Conservation (phyloP, 2,888 invertebrate genomes). For the Alsophila aescularia region DNA sequence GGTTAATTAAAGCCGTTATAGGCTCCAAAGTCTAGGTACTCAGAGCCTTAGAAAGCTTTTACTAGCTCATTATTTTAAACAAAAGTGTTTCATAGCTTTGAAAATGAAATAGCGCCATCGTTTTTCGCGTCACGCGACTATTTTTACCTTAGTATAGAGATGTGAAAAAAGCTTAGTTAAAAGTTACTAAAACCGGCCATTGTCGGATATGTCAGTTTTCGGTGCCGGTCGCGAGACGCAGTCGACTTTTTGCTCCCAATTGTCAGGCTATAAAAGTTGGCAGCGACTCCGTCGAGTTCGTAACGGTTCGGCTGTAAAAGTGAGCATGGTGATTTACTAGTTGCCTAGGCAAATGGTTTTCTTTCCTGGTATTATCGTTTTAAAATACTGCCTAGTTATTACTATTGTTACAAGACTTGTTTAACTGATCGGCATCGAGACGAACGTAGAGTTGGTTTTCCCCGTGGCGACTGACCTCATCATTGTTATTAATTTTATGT, state of each 20-base stretch:
- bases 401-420: not conserved
- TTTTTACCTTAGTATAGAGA: not conserved
- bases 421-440: not conserved
- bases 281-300: constrained; percentile 30
- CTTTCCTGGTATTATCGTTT: not conserved
- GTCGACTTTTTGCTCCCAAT: constrained; percentile 41
- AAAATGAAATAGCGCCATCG: no score
- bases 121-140: not conserved
- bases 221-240: constrained; percentile 28
- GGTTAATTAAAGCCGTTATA: not conserved
- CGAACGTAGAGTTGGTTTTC: not conserved
- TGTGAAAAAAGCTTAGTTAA: constrained; percentile 5
- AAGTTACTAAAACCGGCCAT: constrained; percentile 9
- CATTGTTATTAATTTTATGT: not conserved
- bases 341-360: not conserved
- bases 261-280: constrained; percentile 45
- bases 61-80: no score
- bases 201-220: constrained; percentile 47
- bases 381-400: no score
- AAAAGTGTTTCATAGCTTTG: no score
- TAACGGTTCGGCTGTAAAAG: constrained; percentile 35
- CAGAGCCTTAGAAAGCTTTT: no score
- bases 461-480: not conserved
- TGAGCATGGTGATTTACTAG: constrained; percentile 19
- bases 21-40: not conserved